Conservation (phyloP, 2,888 invertebrate species). For the Tinea pellionella region DNA sequence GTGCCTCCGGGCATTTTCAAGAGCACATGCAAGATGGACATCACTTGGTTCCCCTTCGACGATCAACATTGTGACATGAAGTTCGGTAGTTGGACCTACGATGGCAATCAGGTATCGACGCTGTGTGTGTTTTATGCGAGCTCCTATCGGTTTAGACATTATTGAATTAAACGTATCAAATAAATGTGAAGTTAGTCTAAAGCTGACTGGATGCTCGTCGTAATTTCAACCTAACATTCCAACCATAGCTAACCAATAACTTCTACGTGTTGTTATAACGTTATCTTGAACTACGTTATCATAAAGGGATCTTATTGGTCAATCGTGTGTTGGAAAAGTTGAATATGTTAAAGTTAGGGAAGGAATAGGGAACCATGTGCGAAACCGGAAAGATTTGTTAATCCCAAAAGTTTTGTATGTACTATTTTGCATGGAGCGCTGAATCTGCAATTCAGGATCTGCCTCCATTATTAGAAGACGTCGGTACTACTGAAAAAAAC, state of each 20-base stretch:
- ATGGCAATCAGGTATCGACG: constrained; percentile 88
- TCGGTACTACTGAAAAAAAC: neutral
- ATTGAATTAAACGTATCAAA: no score
- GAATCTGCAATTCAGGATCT: constrained; percentile 26
- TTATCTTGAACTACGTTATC: neutral
- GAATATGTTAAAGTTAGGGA: neutral
- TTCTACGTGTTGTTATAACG: neutral
- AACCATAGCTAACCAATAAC: neutral
- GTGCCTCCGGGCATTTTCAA: constrained; percentile 99
- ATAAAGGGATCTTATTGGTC: neutral
- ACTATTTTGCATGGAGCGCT: constrained; percentile 87
- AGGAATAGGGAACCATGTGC: constrained; percentile 79
- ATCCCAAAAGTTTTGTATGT: constrained; percentile 72
- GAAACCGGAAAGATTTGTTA: constrained; percentile 62
- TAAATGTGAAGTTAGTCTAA: no score
- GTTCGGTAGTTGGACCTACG: constrained; percentile 99
- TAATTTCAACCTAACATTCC: no score
- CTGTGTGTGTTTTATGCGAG: neutral
- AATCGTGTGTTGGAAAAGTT: neutral
- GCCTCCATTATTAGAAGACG: constrained; percentile 19
- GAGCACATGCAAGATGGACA: constrained; percentile 99
- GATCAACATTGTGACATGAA: constrained; percentile 99
- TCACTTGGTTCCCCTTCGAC: constrained; percentile 99
- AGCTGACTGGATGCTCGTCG: no score
- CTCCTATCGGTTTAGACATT: no score